A percentile compares a stretch with the other conserved stretches of the same genome.
Conservation (phyloP, 2,113 vertebrate species). For the Sceloporus tristichus region DNA sequence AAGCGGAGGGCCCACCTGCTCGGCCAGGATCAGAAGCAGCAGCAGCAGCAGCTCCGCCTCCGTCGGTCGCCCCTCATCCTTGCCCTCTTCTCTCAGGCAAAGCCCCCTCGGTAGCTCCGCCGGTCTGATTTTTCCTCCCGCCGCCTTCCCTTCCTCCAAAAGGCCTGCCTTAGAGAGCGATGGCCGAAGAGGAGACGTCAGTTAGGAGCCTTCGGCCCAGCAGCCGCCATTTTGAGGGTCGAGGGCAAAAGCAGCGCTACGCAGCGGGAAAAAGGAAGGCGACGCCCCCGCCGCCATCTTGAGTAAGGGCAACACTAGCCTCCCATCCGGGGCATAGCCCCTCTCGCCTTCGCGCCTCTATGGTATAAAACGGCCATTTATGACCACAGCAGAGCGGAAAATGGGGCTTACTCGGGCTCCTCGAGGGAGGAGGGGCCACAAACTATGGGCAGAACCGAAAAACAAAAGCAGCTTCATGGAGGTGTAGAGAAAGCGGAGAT, state of each 20-base stretch:
- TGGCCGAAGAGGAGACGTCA: not conserved
- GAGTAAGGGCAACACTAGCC: slow-evolving; percentile 12
- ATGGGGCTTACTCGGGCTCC: not conserved
- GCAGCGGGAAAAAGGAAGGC: not conserved
- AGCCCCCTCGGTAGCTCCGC: not conserved
- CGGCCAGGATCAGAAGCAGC: not conserved
- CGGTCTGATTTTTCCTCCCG: not conserved
- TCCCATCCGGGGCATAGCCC: not conserved
- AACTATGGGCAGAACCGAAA: fast-evolving
- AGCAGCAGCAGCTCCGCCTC: not conserved
- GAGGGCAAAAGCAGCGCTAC: slow-evolving; percentile 2
- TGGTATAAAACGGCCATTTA: not conserved
- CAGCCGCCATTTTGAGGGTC: slow-evolving; percentile 37
- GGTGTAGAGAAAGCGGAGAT: not conserved
- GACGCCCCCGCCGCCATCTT: slow-evolving; percentile 59
- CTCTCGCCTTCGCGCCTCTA: not conserved
- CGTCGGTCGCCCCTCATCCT: not conserved
- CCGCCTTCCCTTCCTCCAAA: not conserved
- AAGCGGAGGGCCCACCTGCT: too few relatives aligned
- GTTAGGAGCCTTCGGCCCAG: not conserved
- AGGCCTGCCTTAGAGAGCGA: not conserved
- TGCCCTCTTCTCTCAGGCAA: not conserved
- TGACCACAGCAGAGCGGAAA: too few relatives aligned
- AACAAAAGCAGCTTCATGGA: too few relatives aligned
- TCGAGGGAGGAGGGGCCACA: not conserved